Evolutionary conservation across 2,113 vertebrate genomes (phyloP).

Genomic region (Ciconia boyciana): DNA sequence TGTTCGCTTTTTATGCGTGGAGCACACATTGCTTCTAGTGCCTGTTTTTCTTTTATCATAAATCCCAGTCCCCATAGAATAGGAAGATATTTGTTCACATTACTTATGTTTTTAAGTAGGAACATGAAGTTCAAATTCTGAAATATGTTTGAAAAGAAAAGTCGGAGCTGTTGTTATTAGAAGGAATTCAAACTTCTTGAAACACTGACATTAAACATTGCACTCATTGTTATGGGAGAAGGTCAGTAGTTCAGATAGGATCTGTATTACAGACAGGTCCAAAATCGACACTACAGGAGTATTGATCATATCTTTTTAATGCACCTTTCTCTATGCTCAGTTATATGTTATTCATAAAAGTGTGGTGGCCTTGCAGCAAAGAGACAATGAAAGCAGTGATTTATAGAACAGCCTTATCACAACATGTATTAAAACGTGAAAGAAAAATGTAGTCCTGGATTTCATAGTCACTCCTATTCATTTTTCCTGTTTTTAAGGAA

Average conservation of each 20-base stretch:
- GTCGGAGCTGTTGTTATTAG: constrained; percentile 6
- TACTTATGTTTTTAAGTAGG: constrained; percentile 31
- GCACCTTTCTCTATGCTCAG: not conserved
- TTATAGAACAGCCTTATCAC: not conserved
- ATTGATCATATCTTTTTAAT: not conserved
- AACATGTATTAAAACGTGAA: not conserved
- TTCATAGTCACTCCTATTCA: not conserved
- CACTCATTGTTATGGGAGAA: constrained; percentile 3
- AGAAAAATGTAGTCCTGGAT: not conserved
- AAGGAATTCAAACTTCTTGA: not conserved
- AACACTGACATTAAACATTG: constrained; percentile 43
- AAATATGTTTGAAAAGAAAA: constrained; percentile 28
- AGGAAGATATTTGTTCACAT: constrained; percentile 17
- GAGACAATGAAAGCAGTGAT: not conserved
- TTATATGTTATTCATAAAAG: not conserved
- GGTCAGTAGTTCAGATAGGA: constrained; percentile 45
- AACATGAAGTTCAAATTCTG: not conserved
- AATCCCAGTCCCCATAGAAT: constrained; percentile 1
- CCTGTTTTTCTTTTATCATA: constrained; percentile 15
- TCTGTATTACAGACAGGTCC: not conserved
- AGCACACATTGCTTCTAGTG: not conserved
- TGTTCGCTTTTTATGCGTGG: not conserved
- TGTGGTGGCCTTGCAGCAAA: not conserved
- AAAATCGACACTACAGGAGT: not conserved
- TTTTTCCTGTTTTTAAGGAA: not conserved